Conservation (phyloP, 2,888 invertebrate species). For the Drosophila melanosoma region DNA sequence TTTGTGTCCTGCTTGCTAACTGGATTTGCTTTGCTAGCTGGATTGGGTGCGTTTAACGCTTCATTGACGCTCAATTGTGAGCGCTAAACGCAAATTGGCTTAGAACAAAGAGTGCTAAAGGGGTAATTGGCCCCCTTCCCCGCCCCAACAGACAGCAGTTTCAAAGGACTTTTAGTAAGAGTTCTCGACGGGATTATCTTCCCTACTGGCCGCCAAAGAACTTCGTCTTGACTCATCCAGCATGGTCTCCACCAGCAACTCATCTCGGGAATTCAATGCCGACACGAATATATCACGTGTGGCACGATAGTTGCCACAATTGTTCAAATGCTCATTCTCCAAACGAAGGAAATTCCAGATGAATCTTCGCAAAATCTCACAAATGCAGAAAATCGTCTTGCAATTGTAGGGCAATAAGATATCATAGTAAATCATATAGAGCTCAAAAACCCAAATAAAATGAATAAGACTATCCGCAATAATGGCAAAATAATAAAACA, state of each 20-base stretch:
- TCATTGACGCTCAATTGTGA: constrained; percentile 64
- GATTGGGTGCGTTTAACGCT: constrained; percentile 39
- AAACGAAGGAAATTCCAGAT: constrained; percentile 99
- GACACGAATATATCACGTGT: constrained; percentile 97
- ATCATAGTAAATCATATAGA: constrained; percentile 90
- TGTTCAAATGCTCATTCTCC: constrained; percentile 99
- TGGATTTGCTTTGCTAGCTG: background rate
- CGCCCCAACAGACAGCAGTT: too few relatives aligned
- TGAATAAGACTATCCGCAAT: constrained; percentile 96
- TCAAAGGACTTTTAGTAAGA: background rate
- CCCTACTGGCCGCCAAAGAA: background rate
- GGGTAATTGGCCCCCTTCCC: too few relatives aligned
- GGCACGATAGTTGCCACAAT: constrained; percentile 98
- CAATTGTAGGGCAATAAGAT: constrained; percentile 90
- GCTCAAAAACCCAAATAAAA: constrained; percentile 95
- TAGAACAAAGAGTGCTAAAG: constrained; percentile 12
- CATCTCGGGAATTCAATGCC: constrained; percentile 93
- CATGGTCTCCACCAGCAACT: constrained; percentile 93
- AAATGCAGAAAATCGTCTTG: constrained; percentile 90
- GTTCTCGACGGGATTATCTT: too few relatives aligned
- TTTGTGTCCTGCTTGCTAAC: constrained; percentile 38
- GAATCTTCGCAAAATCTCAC: constrained; percentile 95
- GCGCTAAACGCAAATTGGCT: constrained; percentile 12
- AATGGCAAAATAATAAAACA: constrained; percentile 93
- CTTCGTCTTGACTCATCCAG: constrained; percentile 91